Base-by-base conservation (phyloP, 2,113 vertebrate species). In the Crotophaga sulcirostris region DNA sequence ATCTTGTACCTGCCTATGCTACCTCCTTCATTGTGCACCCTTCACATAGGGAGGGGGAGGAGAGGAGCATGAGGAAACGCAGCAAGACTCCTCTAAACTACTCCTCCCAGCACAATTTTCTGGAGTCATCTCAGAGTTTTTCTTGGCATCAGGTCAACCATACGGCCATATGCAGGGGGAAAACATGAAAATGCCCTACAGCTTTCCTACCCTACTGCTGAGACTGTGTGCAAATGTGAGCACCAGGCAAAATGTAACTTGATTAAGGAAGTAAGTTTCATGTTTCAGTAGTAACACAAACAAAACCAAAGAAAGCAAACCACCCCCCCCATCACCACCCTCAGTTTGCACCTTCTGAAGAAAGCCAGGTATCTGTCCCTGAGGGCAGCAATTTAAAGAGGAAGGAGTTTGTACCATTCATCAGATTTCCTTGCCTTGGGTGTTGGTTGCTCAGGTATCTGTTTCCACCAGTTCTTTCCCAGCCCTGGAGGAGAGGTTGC, bases 91-190 rank as follows among this genome's bases (percentile, higher is more conserved):
- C 10, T 60, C 47, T 77, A 62, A 90, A 45, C n/a, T 68, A 8
- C 7, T 36, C 6, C 25, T 76, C 15, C 8, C 28, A 56, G 7
- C 29, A 62, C 11, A 28, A 17, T n/a, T n/a, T 58, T 11, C 20
- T 76, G 56, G 34, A 88, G n/a, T 13, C 1, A 1, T n/a, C 25
- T 45, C 7, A 28, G 45, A 72, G 9, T 52, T 84, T 82, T 93
- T 62, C 33, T 75, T 60, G 23, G 26, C 25, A 36, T 38, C 42
- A 54, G 20, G 19, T 84, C 38, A 75, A 34, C 36, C 14, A 3
- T 7, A 44, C 9, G 9, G 45, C 31, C 33, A 23, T 17, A 13
- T 10, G 8, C 4, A 0, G 0, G 13, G 4, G 7, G 14, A 72
- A 42, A 68, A 9, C 23, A 36, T 55, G 13, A 55, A 86, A 76